Conservation (phyloP, 2,888 invertebrate genomes). For the Platypus cylindrus region DNA sequence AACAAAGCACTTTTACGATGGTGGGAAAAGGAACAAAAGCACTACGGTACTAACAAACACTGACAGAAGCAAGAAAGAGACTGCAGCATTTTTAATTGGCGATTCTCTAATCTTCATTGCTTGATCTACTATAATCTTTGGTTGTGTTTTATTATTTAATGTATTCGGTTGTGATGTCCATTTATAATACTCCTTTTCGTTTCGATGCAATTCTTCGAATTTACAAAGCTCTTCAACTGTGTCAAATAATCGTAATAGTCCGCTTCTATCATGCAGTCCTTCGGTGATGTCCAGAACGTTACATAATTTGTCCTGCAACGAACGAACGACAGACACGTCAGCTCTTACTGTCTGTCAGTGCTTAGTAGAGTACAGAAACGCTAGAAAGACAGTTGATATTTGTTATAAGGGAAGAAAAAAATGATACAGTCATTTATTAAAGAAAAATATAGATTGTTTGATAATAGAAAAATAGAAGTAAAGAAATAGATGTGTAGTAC, state of each 20-base stretch:
- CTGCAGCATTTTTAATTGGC: constrained; percentile 35
- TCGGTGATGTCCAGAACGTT: constrained; percentile 43
- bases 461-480: too few relatives aligned
- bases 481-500: too few relatives aligned
- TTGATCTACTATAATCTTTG: too few relatives aligned
- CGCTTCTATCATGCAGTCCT: constrained; percentile 32
- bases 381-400: constrained; percentile 12
- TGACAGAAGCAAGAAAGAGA: constrained; percentile 38
- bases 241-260: constrained; percentile 32
- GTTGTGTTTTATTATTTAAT: neutral
- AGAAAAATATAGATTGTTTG: too few relatives aligned
- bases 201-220: constrained; percentile 19
- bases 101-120: constrained; percentile 8
- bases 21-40: constrained; percentile 37
- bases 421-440: neutral
- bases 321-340: too few relatives aligned
- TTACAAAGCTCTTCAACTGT: constrained; percentile 31
- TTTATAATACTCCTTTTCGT: neutral
- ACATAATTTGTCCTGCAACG: constrained; percentile 46
- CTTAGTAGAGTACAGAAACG: constrained; percentile 10
- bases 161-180: neutral
- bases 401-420: constrained; percentile 5
- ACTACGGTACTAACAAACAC: constrained; percentile 37
- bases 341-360: constrained; percentile 24
- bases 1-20: constrained; percentile 26